A percentile compares a stretch with the other conserved stretches of the same genome.
Conservation (phyloP, 2,888 invertebrate species). For the Clepsis dumicolana region DNA sequence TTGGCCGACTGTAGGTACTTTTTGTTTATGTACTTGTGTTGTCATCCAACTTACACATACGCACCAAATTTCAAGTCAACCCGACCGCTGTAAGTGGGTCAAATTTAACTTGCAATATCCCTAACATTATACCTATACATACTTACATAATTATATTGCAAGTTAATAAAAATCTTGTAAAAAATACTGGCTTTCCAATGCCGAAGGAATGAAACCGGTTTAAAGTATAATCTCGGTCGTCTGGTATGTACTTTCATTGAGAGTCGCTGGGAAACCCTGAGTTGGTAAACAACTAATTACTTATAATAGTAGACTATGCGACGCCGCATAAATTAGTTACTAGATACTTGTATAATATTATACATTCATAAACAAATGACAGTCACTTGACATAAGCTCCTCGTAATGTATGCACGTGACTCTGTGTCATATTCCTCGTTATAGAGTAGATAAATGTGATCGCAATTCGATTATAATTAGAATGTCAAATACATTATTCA, state of each 20-base stretch:
- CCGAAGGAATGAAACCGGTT: slow-evolving; percentile 21
- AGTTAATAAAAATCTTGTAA: too few relatives aligned
- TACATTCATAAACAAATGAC: not conserved
- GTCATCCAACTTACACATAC: too few relatives aligned
- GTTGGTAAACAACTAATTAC: slow-evolving; percentile 25
- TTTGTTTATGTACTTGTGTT: too few relatives aligned
- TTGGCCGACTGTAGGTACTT: too few relatives aligned
- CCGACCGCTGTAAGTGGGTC: too few relatives aligned
- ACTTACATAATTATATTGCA: too few relatives aligned
- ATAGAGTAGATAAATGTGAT: not conserved
- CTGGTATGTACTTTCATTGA: slow-evolving; percentile 20
- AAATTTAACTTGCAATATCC: too few relatives aligned
- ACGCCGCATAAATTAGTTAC: slow-evolving; percentile 14
- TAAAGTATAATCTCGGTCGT: slow-evolving; percentile 15
- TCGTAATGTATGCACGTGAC: not conserved
- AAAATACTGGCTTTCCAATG: slow-evolving; percentile 10
- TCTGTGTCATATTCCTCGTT: not conserved
- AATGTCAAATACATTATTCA: slow-evolving; percentile 17
- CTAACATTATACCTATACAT: too few relatives aligned
- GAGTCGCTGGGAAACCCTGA: slow-evolving; percentile 20
- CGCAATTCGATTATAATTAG: slow-evolving; percentile 7
- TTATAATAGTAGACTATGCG: slow-evolving; percentile 29
- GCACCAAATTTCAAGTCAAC: too few relatives aligned
- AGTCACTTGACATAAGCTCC: not conserved
- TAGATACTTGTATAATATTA: not conserved